phyloP scores from a whole-genome alignment of 2,113 vertebrate genomes.

The Solea solea region DNA sequence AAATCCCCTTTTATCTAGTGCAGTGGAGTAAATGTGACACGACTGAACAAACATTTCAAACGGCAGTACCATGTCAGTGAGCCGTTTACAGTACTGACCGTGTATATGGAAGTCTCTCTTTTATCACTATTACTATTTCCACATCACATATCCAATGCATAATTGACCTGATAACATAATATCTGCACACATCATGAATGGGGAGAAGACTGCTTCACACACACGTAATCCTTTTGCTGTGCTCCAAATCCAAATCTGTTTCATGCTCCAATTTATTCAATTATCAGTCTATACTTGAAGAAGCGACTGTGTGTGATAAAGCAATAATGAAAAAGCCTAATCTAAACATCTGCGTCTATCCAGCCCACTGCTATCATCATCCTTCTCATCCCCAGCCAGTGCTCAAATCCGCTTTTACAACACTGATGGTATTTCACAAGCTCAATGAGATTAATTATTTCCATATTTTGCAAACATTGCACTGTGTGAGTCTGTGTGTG shows the following conservation, averaged over 20 bases:
- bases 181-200: conserved; percentile 41
- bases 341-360: conserved; percentile 67
- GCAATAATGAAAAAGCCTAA: conserved; percentile 62
- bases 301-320: conserved; percentile 48
- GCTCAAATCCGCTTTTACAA: conserved; percentile 64
- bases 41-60: conserved; percentile 13
- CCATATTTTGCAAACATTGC: conserved; percentile 73
- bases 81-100: not conserved
- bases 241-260: conserved; percentile 56
- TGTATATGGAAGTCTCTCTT: not conserved
- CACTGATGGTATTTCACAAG: conserved; percentile 69
- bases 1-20: conserved; percentile 34
- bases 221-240: conserved; percentile 47
- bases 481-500: conserved; percentile 53
- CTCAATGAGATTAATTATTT: conserved; percentile 77
- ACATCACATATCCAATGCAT: not conserved
- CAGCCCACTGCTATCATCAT: conserved; percentile 55
- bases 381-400: conserved; percentile 46
- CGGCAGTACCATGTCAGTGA: not conserved
- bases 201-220: conserved; percentile 32
- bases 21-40: conserved; percentile 6
- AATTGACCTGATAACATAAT: conserved; percentile 28
- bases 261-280: conserved; percentile 61
- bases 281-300: conserved; percentile 54
- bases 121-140: conserved; percentile 2